phyloP scores from a whole-genome alignment of 64 coral and sea anemone genomes.

The Montipora sp. region DNA sequence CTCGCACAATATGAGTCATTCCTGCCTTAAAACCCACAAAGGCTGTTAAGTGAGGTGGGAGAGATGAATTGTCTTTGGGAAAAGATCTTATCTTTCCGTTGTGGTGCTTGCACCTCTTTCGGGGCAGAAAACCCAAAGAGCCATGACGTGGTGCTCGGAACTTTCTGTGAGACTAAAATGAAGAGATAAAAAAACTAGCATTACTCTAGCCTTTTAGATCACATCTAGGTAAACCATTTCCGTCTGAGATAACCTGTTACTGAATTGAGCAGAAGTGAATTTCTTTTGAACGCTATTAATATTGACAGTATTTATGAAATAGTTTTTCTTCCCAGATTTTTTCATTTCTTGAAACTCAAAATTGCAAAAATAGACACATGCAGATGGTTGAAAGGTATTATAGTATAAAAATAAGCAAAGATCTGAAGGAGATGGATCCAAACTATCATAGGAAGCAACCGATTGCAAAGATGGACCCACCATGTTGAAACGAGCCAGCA shows the following conservation, averaged over 20 bases:
- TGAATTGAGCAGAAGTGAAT: too few relatives aligned
- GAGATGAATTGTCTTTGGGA: constrained; percentile 87
- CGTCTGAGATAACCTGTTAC: too few relatives aligned
- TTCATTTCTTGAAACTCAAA: too few relatives aligned
- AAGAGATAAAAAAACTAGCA: background rate
- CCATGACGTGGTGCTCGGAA: constrained; percentile 97
- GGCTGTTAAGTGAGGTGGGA: constrained; percentile 97
- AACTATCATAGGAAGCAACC: background rate
- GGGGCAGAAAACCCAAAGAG: constrained; percentile 95
- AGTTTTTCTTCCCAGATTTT: too few relatives aligned
- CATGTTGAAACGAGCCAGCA: constrained; percentile 39
- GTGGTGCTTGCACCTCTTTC: constrained; percentile 91
- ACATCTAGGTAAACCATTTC: too few relatives aligned
- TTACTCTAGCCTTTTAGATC: background rate
- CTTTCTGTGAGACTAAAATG: constrained; percentile 93
- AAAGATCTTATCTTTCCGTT: constrained; percentile 96
- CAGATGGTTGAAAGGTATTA: background rate
- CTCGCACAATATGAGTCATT: constrained; percentile 98
- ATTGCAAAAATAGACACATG: background rate
- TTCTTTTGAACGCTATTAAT: too few relatives aligned
- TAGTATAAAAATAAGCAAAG: background rate
- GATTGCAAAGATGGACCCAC: background rate
- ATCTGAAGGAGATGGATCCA: background rate
- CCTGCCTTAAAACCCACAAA: constrained; percentile 99
- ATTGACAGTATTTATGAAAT: too few relatives aligned